phyloP scores from a whole-genome alignment of 2,797 vertebrate genomes.

The Amniataba percoides region DNA sequence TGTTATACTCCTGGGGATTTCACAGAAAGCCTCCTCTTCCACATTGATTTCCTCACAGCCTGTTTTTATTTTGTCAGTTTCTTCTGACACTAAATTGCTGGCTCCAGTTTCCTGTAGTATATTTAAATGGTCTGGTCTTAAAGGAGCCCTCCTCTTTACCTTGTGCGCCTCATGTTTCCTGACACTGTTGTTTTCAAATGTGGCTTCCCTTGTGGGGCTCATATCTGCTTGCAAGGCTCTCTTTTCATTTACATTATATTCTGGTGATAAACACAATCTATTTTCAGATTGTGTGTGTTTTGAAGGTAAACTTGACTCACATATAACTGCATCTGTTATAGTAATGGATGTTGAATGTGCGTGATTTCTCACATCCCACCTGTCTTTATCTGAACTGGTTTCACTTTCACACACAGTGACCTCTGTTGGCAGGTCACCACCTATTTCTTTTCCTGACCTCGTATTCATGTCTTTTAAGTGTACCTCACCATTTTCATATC shows the following conservation, averaged over 20 bases:
- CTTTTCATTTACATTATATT: slow-evolving; percentile 38
- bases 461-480: background rate
- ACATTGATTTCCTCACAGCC: slow-evolving; percentile 44
- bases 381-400: slow-evolving; percentile 15
- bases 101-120: slow-evolving; percentile 3
- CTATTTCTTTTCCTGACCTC: slow-evolving; percentile 14
- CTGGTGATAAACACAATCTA: slow-evolving; percentile 27
- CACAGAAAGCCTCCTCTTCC: slow-evolving; percentile 49
- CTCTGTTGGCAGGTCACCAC: background rate
- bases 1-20: slow-evolving; percentile 54
- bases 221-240: slow-evolving; percentile 23
- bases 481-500: slow-evolving; percentile 39
- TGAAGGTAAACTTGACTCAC: slow-evolving; percentile 8
- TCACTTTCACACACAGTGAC: slow-evolving; percentile 25
- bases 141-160: slow-evolving; percentile 63
- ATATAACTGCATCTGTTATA: background rate
- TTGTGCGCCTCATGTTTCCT: slow-evolving; percentile 38
- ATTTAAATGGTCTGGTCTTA: slow-evolving; percentile 61
- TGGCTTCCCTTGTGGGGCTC: slow-evolving; percentile 25
- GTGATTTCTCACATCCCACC: background rate
- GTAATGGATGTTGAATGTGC: slow-evolving; percentile 11
- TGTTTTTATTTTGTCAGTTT: slow-evolving; percentile 36
- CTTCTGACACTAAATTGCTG: slow-evolving; percentile 22
- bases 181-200: slow-evolving; percentile 30
- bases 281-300: slow-evolving; percentile 24